Percentiles rank a stretch among this genome's conserved stretches.
phyloP scores from a whole-genome alignment of 2,797 vertebrate species.

The Perodicticus potto region DNA sequence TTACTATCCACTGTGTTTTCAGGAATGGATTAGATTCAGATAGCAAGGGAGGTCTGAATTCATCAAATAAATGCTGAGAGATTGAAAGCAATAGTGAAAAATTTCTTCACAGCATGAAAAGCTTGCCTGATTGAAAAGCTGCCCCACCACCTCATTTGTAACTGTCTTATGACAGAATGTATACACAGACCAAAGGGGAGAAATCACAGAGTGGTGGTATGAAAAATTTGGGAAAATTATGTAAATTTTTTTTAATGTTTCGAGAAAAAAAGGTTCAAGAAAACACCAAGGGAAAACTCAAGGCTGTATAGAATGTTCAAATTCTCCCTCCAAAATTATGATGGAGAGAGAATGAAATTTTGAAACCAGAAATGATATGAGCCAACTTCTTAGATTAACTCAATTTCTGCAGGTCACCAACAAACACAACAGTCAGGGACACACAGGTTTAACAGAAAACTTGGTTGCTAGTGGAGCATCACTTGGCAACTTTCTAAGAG shows the following conservation, averaged over 20 bases:
- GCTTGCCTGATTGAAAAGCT: constrained; percentile 22
- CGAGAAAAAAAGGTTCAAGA: constrained; percentile 45
- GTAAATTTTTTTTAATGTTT: constrained; percentile 60
- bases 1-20: constrained; percentile 4
- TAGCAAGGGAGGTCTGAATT: constrained; percentile 38
- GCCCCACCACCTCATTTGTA: not conserved
- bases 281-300: constrained; percentile 47
- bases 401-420: not conserved
- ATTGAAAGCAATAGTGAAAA: constrained; percentile 32
- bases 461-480: not conserved
- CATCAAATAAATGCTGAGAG: not conserved
- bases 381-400: constrained; percentile 52
- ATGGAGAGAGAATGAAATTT: constrained; percentile 56
- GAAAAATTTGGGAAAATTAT: constrained; percentile 24
- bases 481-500: constrained; percentile 48
- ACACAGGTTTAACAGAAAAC: constrained; percentile 49
- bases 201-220: not conserved
- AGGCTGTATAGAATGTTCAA: constrained; percentile 29
- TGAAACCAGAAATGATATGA: constrained; percentile 56
- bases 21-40: constrained; percentile 42
- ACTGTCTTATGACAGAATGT: not conserved
- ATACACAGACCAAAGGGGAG: not conserved
- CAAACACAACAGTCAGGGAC: constrained; percentile 30
- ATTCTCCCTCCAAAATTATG: constrained; percentile 21
- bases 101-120: constrained; percentile 1